Percentiles rank a stretch among this genome's conserved stretches.
phyloP scores from a whole-genome alignment of 2,888 invertebrate species.

The Hirudinaria manillensis region DNA sequence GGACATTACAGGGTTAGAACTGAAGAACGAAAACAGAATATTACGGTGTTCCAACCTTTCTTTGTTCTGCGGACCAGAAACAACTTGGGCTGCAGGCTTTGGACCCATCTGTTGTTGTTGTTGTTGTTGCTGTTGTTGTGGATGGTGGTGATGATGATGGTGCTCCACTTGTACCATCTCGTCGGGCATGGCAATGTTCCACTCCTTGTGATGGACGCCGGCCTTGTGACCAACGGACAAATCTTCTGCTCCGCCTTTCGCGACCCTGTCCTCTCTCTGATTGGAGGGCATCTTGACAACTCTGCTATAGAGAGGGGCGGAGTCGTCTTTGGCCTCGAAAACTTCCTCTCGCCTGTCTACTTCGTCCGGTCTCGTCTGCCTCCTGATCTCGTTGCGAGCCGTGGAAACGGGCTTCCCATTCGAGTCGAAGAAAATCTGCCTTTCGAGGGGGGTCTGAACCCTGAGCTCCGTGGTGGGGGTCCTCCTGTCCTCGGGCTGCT shows the following conservation, averaged over 20 bases:
- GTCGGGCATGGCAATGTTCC: slow-evolving; percentile 19
- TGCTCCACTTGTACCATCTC: neutral
- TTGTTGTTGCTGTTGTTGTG: neutral
- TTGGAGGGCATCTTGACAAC: slow-evolving; percentile 5
- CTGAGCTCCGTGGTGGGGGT: slow-evolving; percentile 16
- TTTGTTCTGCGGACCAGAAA: neutral
- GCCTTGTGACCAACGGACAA: neutral
- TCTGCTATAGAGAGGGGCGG: slow-evolving; percentile 5
- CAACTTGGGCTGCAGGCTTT: neutral
- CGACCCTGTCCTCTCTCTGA: neutral
- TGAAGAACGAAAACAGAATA: too few relatives aligned
- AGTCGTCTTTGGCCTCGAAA: neutral
- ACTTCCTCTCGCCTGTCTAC: neutral
- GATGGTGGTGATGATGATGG: neutral
- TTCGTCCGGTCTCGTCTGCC: neutral
- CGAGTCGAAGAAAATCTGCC: slow-evolving; percentile 6
- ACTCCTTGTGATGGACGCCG: neutral
- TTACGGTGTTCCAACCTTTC: slow-evolving; percentile 1
- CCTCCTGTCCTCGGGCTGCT: neutral
- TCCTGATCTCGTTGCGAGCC: neutral
- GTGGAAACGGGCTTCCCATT: slow-evolving; percentile 5
- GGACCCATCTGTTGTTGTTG: neutral
- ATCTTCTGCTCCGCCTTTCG: neutral
- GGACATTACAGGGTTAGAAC: too few relatives aligned
- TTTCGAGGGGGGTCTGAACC: slow-evolving; percentile 18